Base-by-base conservation (phyloP, 2,797 vertebrate species). In the Sebastes cheni region DNA sequence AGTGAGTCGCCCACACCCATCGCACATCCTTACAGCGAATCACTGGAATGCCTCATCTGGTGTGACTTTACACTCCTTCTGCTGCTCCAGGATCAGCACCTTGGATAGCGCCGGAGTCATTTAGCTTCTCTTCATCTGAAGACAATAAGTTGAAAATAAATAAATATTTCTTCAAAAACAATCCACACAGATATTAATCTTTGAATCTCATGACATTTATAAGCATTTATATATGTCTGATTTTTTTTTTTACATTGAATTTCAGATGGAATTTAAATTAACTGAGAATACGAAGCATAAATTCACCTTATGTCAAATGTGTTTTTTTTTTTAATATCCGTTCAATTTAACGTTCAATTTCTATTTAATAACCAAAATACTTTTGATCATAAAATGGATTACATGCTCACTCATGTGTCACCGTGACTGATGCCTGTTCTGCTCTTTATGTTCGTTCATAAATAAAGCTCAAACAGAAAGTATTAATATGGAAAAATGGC, bases 41-140 rank as follows among this genome's bases (percentile, higher is more conserved):
- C 42, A 50, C 42, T 16, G 3, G 42, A 50, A 50, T 16, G 46
- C 46, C 18, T 18, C 6, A 50, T 50, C 18, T 18, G 16, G 46
- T 50, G 46, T 50, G 46, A 50, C 46, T 46, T 46, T 46, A 46
- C 42, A 46, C 42, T 46, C 6, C 75, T 46, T 18, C 75, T n/a
- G 66, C 72, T 22, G 68, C 13, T 70, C 39, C n/a, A 22, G 23
- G 36, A 71, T 81, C 75, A 78, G 83, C 70, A 74, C 67, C 67
- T 22, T 52, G 61, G 75, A 81, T 50, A 77, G 78, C 16, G 1
- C 22, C 62, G 12, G 4, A 75, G 27, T 4, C 66, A 22, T 25
- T 5, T 1, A 36, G 61, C 55, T 61, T 5, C 8, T 27, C 46
- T 42, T 30, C 16, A 34, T 18, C 1, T 4, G 6, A 20, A 18